Evolutionary conservation across 2,797 vertebrate genomes (phyloP).

Genomic region (Urophycis tenuis): DNA sequence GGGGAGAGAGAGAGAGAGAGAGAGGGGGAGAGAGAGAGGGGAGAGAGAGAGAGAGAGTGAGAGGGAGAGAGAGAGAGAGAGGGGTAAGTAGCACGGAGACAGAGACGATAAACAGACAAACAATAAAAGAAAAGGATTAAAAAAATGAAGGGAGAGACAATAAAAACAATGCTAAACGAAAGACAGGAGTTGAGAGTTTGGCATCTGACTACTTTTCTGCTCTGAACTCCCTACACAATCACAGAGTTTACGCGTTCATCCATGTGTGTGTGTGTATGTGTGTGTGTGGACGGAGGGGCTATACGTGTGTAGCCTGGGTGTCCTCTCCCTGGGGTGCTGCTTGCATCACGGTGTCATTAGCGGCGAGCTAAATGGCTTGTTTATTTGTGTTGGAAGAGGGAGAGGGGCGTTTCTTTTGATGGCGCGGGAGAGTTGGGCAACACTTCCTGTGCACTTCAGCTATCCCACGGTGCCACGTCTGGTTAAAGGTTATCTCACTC

Average conservation of each 20-base stretch:
- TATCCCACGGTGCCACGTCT: constrained; percentile 51
- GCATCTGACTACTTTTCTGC: not conserved
- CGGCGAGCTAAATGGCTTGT: constrained; percentile 36
- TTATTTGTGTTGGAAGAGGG: constrained; percentile 56
- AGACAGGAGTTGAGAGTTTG: no score
- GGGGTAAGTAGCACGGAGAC: not conserved
- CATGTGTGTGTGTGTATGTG: constrained; percentile 13
- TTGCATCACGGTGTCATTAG: constrained; percentile 47
- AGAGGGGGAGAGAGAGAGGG: not conserved
- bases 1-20: not conserved
- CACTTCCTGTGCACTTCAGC: constrained; percentile 47
- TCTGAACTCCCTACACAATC: not conserved
- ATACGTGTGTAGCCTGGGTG: not conserved
- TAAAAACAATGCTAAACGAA: not conserved
- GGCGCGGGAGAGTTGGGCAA: constrained; percentile 30
- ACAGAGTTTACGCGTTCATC: not conserved
- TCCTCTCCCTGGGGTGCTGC: constrained; percentile 35
- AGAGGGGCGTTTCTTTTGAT: constrained; percentile 47
- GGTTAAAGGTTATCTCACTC: constrained; percentile 2
- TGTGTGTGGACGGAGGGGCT: not conserved
- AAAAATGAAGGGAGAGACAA: not conserved
- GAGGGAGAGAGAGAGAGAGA: not conserved
- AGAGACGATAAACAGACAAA: not conserved
- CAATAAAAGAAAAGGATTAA: not conserved
- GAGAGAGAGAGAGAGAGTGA: not conserved